Percentiles rank a stretch among this genome's conserved stretches.
Conservation (phyloP, 2,113 vertebrate genomes). For the Hemibagrus wyckioides region DNA sequence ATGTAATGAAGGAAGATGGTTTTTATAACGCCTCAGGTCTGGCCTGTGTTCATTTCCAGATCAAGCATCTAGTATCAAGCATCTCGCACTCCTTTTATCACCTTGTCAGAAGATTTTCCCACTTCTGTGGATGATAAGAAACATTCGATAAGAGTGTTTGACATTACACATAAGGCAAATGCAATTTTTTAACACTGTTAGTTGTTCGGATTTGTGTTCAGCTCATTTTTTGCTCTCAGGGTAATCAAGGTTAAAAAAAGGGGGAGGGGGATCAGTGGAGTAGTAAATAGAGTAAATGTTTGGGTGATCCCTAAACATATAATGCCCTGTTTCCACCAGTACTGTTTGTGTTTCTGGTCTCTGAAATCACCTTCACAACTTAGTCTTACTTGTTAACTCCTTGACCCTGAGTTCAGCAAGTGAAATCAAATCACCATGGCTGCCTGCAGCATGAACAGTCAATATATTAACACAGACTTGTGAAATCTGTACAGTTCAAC, state of each 20-base stretch:
- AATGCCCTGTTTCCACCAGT: neutral
- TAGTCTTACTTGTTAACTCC: neutral
- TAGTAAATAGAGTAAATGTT: neutral
- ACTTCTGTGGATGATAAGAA: neutral
- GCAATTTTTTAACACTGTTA: neutral
- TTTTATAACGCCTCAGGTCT: slow-evolving; percentile 12
- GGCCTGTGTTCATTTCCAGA: neutral
- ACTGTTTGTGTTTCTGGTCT: neutral
- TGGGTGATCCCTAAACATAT: neutral
- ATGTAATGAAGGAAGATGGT: slow-evolving; percentile 30
- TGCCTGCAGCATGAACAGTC: neutral
- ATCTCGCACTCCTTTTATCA: neutral
- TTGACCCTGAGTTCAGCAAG: neutral
- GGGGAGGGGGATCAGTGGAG: neutral
- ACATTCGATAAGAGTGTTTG: neutral
- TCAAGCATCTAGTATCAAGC: neutral
- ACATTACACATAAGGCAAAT: neutral
- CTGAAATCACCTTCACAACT: neutral
- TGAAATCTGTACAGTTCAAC: neutral
- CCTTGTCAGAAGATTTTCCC: neutral
- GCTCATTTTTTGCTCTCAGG: neutral
- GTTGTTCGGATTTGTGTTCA: neutral
- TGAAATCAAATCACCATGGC: neutral
- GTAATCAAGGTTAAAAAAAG: neutral
- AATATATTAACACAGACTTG: neutral